Base-by-base conservation (phyloP, 2,113 vertebrate genomes). In the Edolisoma coerulescens region DNA sequence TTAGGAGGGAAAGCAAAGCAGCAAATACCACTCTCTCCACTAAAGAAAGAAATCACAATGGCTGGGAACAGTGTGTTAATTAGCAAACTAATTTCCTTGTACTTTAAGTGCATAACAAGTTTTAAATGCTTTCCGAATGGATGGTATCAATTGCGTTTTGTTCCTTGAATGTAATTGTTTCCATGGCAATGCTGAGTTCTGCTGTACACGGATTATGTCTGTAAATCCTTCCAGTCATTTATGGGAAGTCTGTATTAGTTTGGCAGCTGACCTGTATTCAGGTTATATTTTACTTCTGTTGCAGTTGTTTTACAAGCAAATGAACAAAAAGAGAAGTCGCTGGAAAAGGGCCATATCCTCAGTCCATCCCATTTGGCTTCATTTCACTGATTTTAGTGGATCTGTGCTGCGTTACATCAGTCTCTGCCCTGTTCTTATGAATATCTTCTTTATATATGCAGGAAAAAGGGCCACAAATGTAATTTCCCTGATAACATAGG, bases 71-170 rank as follows among this genome's bases (percentile, higher is more conserved):
- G 61, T 73, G 69, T 94, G 89, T 92, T 96, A 97, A 95, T 95
- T 94, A 96, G 88, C 54, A 94, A 96, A 95, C 94, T 86, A 84
- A 87, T 96, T 93, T 47, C 87, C 78, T 94, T 93, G 75, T 93
- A 65, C 61, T 89, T 87, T 79, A 90, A 95, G 88, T 74, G 79
- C 70, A 89, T 94, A 92, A 91, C 76, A 91, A 70, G 93, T 92
- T 86, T 93, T 78, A 94, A 97, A 91, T 94, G 91, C 93, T 69
- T 97, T 95, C 67, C 1, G 21, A 96, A 93, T 88, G 76, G 76
- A 65, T 85, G 75, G 33, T 82, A 86, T 91, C 81, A 95, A 56
- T 90, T 93, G 57, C 3, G 4, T 74, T 92, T 97, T 89, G 63
- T 79, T 95, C 87, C 68, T 89, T 82, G 61, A 93, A 81, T 93